Base-by-base conservation (phyloP, 1,140 invertebrate species). In the Drosophila kikkawai region DNA sequence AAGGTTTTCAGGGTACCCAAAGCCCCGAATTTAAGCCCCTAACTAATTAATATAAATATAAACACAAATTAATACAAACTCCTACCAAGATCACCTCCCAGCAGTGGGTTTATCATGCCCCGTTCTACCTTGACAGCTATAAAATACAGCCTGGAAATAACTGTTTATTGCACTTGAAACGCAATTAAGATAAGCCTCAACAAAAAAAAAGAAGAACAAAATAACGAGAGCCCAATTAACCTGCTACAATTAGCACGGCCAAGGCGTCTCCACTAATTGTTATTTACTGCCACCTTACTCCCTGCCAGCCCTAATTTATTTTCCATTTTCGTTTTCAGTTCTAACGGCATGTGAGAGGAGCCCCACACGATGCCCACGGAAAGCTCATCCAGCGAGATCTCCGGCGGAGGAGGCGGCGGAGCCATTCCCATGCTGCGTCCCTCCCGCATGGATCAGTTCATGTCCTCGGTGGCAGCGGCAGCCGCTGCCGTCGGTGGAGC, bases 371-470 rank as follows among this genome's bases (percentile, higher is more conserved):
- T 93, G 92, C 92, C 92, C 69, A 93, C 92, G 65, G 92, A 93
- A 55, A 84, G 73, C 69, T 68, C 87, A 74, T 70, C 79, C 61
- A 79, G 90, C 75, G 85, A 85, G 19, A 63, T 65, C 51, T 67
- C 56, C 64, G 75, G 74, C 64, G 82, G 85, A 50, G 83, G 76
- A 34, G 77, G 68, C 9, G 78, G 83, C 47, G 79, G 84, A 58
- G 80, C 80, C 13, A 87, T 93, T n/a, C 78, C 92, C 34, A 82
- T 93, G 85, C 60, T 92, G 57, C 91, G 92, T 48, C 66, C 88
- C 13, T 91, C 92, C 17, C 93, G 94, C 80, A 94, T 95, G 93
- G 94, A 95, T 53, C 94, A 95, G 70, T 95, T 95, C 67, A 93
- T 94, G 64, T 92, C 91, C 42, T 91, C 93, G 45, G 93, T 94